A percentile compares a stretch with the other conserved stretches of the same genome.
These are phyloP conservation scores for Bombus consobrinus DNA, from an alignment of 1,140 invertebrate species.

Conservation along the genomic window DNA sequence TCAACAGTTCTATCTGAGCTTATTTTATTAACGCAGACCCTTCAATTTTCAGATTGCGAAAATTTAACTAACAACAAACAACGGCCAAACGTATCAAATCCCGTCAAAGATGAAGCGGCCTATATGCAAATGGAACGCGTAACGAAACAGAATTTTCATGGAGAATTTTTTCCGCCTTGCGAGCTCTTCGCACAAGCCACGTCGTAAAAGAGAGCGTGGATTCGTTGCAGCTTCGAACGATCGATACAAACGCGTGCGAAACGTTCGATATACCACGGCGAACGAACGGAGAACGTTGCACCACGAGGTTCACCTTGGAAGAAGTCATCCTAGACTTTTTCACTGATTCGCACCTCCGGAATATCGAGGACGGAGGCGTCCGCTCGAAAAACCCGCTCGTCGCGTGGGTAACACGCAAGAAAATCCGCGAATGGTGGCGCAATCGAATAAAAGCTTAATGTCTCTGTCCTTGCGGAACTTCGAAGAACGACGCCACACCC, in stretches of 20 bases:
- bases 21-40: too few relatives aligned
- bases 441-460: constrained; percentile 47
- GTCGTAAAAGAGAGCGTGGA: not conserved
- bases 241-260: constrained; percentile 4
- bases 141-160: not conserved
- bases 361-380: not conserved
- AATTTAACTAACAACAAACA: not conserved
- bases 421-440: constrained; percentile 25
- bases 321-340: constrained; percentile 1
- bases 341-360: not conserved
- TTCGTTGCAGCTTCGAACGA: constrained; percentile 1
- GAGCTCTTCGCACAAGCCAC: not conserved
- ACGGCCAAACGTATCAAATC: too few relatives aligned
- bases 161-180: not conserved
- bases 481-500: constrained; percentile 52
- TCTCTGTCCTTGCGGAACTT: constrained; percentile 47
- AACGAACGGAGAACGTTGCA: constrained; percentile 4
- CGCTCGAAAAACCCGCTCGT: constrained; percentile 24
- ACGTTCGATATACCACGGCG: not conserved
- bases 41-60: not conserved
- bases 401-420: constrained; percentile 33
- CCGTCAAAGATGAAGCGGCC: not conserved
- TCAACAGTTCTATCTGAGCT: too few relatives aligned
- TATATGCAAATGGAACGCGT: not conserved
- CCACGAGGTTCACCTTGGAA: constrained; percentile 19